Base-by-base conservation (phyloP, 2,113 vertebrate species). In the Girardinichthys multiradiatus region DNA sequence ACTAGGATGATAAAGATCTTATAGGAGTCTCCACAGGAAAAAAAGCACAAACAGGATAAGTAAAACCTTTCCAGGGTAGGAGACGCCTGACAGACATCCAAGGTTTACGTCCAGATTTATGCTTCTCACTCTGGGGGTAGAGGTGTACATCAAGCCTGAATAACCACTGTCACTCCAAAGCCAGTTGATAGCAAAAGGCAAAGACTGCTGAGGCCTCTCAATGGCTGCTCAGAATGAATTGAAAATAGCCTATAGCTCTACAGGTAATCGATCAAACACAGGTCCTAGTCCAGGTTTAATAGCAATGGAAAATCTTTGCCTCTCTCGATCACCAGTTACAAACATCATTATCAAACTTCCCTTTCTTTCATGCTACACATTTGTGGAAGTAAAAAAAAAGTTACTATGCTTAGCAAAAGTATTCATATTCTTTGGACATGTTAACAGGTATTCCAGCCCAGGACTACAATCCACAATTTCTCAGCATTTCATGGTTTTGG, bases 261-360 rank as follows among this genome's bases (percentile, higher is more conserved):
- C 42, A 82, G 74, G 69, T 82, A 79, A 86, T 82, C 33, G 48
- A 54, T 70, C 74, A 81, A 69, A 76, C 72, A 59, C 45, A 19
- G 31, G 54, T 82, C 58, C 28, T 33, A 37, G 69, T 73, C 71
- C 68, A 58, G 28, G 24, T 31, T 33, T 60, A 77, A 78, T 78
- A 6, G 7, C 28, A 19, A 30, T 1, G 29, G 17, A 29, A 61
- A 24, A 45, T 45, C 42, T 45, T 45, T 45, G 17, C 42, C 19
- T 45, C 17, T 45, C 17, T 1, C 0, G 19, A 39, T 24, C 8
- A 64, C 24, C 33, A 39, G 57, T 45, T 45, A 59, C 51, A 57
- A 26, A 57, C 42, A 45, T 45, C 42, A 45, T 19, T 45, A 4
- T 45, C 42, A 45, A 5, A 19, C 17, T 17, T 45, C 42, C 42